Conservation (phyloP, 2,888 invertebrate genomes). For the Parasteatoda lunata region DNA sequence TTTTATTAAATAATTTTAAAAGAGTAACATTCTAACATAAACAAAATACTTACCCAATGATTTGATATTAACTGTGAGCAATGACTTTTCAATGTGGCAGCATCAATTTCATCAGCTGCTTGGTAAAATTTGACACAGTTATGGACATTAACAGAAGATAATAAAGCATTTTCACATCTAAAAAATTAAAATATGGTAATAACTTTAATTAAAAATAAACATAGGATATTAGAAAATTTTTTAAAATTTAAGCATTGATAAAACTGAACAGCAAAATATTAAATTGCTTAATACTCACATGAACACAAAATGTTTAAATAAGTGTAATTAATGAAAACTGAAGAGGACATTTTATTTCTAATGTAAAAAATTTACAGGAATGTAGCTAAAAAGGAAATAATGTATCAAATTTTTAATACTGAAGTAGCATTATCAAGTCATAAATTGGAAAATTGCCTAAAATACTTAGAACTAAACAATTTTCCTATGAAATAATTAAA, state of each 20-base stretch:
- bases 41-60: constrained; percentile 83
- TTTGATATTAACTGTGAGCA: constrained; percentile 93
- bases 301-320: no score
- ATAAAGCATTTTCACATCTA: constrained; percentile 91
- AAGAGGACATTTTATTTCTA: no score
- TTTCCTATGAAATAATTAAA: no score
- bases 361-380: no score
- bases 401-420: no score
- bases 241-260: background rate
- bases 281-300: background rate
- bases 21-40: background rate
- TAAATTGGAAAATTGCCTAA: no score
- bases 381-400: no score
- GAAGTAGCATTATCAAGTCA: no score
- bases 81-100: constrained; percentile 86
- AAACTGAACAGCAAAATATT: background rate
- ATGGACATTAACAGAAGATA: constrained; percentile 86
- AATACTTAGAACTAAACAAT: no score
- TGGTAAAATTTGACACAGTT: constrained; percentile 92
- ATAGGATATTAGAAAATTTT: no score
- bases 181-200: constrained; percentile 15
- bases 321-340: no score
- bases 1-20: background rate
- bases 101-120: constrained; percentile 92
- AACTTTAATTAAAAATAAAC: background rate